Evolutionary conservation across 2,113 vertebrate species (phyloP), one percentile per base, ranked within the genome.

Genomic region (Calyptomena viridis): DNA sequence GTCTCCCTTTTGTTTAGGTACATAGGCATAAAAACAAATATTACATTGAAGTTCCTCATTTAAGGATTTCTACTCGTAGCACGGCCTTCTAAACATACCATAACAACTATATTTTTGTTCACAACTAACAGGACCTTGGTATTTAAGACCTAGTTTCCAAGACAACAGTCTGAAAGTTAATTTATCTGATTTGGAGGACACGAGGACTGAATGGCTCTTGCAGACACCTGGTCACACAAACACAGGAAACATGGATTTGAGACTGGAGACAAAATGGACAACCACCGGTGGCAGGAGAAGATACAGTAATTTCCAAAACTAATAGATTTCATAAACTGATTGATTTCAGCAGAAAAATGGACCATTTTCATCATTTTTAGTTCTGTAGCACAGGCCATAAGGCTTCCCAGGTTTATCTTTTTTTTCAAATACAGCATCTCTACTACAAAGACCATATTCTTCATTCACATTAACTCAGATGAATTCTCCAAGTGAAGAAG

Each of bases 61-160:
- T 33, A 46, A 63, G 76, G 55, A 18, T 11, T 83, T 82, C 75
- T 46, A 44, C n/a, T 80, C 49, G 58, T 81, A 68, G 16, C 23
- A 74, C 12, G 22, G 33, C 62, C 39, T 92, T 90, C 42, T 77
- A 67, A 77, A 71, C 23, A 11, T 25, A 82, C 14, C 14, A 49
- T 28, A 69, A 62, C 14, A 62, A 59, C 24, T 47, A 52, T 37
- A 62, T 46, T 76, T 94, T 76, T 77, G 37, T 63, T 68, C 21
- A 90, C 42, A 77, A 7, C 31, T 63, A 73, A 71, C n/a, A 69
- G 30, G n/a, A 89, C n/a, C 31, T 63, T 25, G 63, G 62, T 77
- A 91, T 91, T 93, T 90, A 71, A 94, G 96, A 77, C 19, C 25
- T n/a, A 63, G 91, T 97, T 94, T 88, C 90, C 63, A 87, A 87